A percentile compares a stretch with the other conserved stretches of the same genome.
Evolutionary conservation across 2,797 vertebrate species (phyloP).

Genomic region (Cuculus canorus): DNA sequence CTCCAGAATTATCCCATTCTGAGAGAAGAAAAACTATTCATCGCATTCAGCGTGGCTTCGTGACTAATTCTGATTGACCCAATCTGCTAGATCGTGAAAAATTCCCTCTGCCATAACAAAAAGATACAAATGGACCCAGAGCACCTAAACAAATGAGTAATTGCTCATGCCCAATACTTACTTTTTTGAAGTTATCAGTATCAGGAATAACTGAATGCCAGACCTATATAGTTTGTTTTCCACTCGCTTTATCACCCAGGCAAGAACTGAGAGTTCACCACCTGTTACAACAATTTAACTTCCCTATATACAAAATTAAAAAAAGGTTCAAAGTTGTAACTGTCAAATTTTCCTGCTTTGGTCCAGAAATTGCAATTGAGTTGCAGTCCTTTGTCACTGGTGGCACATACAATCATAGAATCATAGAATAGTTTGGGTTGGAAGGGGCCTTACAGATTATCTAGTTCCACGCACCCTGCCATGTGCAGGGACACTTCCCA

Average conservation of each 20-base stretch:
- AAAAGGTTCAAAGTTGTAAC: background rate
- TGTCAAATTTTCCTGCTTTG: background rate
- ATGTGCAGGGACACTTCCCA: too few relatives aligned
- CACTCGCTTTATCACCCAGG: background rate
- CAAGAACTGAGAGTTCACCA: background rate
- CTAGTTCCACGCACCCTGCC: too few relatives aligned
- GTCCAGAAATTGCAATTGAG: background rate
- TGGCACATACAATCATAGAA: too few relatives aligned
- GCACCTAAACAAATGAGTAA: background rate
- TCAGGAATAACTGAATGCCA: background rate
- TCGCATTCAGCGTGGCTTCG: background rate
- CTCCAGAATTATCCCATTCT: background rate
- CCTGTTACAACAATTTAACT: background rate
- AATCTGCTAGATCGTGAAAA: background rate
- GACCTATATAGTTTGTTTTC: background rate
- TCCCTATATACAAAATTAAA: background rate
- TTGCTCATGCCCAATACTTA: background rate
- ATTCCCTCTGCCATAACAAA: background rate
- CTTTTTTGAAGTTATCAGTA: background rate
- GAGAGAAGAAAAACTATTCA: background rate
- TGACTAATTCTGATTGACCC: background rate
- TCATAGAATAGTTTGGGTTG: too few relatives aligned
- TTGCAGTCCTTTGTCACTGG: background rate
- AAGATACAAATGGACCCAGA: background rate
- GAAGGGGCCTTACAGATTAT: too few relatives aligned